phyloP scores from a whole-genome alignment of 2,797 vertebrate species.

The Macropus fuliginosus region DNA sequence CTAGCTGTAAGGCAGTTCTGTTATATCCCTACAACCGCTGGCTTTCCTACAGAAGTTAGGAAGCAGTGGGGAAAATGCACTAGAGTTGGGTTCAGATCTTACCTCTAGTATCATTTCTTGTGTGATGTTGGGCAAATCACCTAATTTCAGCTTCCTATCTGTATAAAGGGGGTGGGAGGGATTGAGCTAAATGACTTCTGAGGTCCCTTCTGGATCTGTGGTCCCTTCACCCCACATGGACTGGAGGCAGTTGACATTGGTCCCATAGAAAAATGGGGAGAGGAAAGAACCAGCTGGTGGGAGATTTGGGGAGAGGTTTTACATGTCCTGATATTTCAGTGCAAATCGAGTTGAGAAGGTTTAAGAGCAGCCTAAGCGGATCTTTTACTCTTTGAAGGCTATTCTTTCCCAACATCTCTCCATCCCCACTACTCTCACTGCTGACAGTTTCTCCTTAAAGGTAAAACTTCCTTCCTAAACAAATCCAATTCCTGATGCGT shows the following conservation, averaged over 20 bases:
- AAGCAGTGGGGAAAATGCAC: neutral
- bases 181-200: neutral
- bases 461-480: neutral
- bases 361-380: neutral
- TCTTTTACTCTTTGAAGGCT: neutral
- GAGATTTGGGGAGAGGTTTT: neutral
- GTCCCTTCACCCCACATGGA: neutral
- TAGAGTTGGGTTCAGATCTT: neutral
- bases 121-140: neutral
- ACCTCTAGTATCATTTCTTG: neutral
- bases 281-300: neutral
- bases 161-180: neutral
- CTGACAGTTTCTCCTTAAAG: neutral
- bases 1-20: neutral
- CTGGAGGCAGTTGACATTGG: neutral
- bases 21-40: neutral
- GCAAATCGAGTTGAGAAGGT: neutral
- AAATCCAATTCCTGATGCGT: neutral
- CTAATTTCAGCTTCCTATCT: neutral
- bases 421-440: neutral
- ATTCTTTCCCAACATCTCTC: neutral
- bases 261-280: neutral
- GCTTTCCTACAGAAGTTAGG: neutral
- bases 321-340: neutral
- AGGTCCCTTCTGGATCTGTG: neutral